Evolutionary conservation across 1,140 invertebrate species (phyloP).

Genomic region (Choristoneura fumiferana): DNA sequence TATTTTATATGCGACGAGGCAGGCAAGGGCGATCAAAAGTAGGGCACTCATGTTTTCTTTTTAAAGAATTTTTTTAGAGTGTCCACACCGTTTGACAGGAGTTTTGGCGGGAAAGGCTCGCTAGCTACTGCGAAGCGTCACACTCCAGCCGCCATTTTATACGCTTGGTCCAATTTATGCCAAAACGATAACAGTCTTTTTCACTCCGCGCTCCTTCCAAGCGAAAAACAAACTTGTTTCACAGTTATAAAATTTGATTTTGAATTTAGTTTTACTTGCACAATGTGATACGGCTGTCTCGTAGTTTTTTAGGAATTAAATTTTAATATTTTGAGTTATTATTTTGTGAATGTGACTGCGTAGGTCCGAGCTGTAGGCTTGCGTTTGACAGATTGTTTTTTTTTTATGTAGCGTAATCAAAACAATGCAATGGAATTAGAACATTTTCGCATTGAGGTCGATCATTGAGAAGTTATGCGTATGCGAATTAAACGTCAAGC

Average conservation of each 20-base stretch:
- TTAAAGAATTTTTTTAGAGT: conserved; percentile 61
- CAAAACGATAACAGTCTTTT: background rate
- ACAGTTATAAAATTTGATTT: background rate
- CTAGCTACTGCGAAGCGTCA: conserved; percentile 48
- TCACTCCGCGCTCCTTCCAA: background rate
- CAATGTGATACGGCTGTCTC: background rate
- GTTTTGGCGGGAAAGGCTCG: conserved; percentile 52
- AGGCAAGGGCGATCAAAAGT: conserved; percentile 46
- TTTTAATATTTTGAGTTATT: background rate
- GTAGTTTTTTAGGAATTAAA: background rate
- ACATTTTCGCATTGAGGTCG: too few species aligned
- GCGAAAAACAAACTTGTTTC: background rate
- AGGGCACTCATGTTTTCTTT: conserved; percentile 68
- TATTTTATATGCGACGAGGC: conserved; percentile 49
- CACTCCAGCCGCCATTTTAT: conserved; percentile 48
- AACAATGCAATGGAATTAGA: too few species aligned
- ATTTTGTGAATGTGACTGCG: background rate
- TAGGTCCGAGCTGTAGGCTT: background rate
- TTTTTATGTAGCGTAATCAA: too few species aligned
- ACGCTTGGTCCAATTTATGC: conserved; percentile 22
- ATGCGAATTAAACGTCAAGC: too few species aligned
- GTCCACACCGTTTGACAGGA: conserved; percentile 50
- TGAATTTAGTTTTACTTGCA: too few species aligned
- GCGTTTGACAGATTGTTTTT: background rate
- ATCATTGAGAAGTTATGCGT: too few species aligned